Conservation (phyloP, 2,797 vertebrate genomes). For the Sylvia borin region DNA sequence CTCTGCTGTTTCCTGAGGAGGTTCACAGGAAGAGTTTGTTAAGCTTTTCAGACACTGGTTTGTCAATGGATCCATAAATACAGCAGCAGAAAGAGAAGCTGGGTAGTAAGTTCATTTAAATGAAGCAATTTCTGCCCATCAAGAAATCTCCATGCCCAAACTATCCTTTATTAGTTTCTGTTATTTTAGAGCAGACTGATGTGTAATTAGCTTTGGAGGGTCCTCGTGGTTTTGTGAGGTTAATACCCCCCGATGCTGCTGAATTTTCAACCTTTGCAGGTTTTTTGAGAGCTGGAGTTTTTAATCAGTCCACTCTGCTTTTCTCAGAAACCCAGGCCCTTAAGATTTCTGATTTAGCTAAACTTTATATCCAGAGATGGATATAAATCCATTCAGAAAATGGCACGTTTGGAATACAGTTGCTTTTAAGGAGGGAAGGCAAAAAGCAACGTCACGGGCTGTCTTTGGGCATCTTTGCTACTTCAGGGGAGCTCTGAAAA, state of each 20-base stretch:
- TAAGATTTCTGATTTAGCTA: slow-evolving; percentile 21
- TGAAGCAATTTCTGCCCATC: slow-evolving; percentile 18
- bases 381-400: neutral
- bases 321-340: neutral
- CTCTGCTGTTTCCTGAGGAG: slow-evolving; percentile 13
- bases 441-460: neutral
- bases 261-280: slow-evolving; percentile 14
- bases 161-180: slow-evolving; percentile 2
- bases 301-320: slow-evolving; percentile 15
- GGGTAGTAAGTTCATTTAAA: slow-evolving; percentile 9
- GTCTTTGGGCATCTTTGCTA: neutral
- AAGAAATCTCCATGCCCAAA: neutral
- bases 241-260: neutral
- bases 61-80: neutral
- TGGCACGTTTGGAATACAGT: neutral
- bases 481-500: neutral
- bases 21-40: neutral
- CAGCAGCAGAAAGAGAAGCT: neutral
- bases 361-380: neutral
- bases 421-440: neutral
- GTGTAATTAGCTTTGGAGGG: slow-evolving; percentile 42
- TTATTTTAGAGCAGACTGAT: neutral
- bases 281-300: neutral
- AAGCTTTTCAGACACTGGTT: neutral
- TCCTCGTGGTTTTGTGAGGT: neutral